Conservation (phyloP, 2,797 vertebrate species). For the Ispidina lecontei region DNA sequence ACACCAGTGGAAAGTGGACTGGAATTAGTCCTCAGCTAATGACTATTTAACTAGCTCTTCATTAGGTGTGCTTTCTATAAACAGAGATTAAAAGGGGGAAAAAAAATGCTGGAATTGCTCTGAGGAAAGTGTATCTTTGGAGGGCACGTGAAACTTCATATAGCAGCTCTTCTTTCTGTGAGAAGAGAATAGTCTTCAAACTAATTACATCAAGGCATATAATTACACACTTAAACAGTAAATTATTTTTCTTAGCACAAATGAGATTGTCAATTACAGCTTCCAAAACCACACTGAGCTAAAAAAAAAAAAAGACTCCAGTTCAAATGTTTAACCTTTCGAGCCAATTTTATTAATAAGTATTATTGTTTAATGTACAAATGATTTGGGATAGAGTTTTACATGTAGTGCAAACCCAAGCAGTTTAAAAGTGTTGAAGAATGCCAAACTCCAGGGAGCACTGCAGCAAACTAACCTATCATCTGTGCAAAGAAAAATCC, state of each 20-base stretch:
- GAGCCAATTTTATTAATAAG: not conserved
- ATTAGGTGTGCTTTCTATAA: not conserved
- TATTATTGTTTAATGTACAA: constrained; percentile 8
- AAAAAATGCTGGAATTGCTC: constrained; percentile 1
- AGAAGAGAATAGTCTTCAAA: constrained; percentile 65
- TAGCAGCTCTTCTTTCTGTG: constrained; percentile 47
- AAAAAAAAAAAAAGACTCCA: not conserved
- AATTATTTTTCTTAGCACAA: constrained; percentile 41
- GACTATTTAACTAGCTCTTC: not conserved
- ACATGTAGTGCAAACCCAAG: not conserved
- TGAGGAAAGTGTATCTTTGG: constrained; percentile 31
- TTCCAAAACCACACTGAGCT: constrained; percentile 44
- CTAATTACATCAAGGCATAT: constrained; percentile 58
- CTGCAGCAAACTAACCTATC: not conserved
- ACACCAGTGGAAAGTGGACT: not conserved
- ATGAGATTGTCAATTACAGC: constrained; percentile 44
- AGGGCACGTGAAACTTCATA: constrained; percentile 57
- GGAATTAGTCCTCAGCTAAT: not conserved
- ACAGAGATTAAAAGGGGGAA: not conserved
- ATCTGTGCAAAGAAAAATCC: not conserved
- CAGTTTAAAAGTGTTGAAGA: not conserved
- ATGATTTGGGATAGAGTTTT: constrained; percentile 17
- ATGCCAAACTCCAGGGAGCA: not conserved
- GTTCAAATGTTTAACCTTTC: not conserved
- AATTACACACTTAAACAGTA: constrained; percentile 65